phyloP scores from a whole-genome alignment of 2,797 vertebrate species.

The Etheostoma nigrum region DNA sequence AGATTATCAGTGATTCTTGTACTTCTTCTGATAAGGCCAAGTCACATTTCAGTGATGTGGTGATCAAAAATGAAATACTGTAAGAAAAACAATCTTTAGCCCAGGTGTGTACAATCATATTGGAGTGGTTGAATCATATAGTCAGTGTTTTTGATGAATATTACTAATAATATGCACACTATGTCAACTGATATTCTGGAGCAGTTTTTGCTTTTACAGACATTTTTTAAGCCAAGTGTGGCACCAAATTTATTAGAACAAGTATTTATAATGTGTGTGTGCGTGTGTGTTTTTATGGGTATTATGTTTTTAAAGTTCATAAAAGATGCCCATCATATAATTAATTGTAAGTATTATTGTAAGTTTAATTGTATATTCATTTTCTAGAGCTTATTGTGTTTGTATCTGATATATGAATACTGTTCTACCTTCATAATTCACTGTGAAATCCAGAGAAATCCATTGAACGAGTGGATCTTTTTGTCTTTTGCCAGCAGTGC shows the following conservation, averaged over 20 bases:
- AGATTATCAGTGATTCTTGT: conserved; percentile 42
- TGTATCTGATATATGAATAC: conserved; percentile 71
- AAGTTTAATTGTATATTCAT: conserved; percentile 80
- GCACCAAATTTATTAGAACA: conserved; percentile 79
- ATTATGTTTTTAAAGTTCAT: conserved; percentile 66
- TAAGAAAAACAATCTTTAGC: conserved; percentile 41
- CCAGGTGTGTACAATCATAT: conserved; percentile 68
- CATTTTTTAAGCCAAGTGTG: conserved; percentile 73
- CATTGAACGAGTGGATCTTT: conserved; percentile 54
- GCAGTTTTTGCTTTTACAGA: conserved; percentile 62
- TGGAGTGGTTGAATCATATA: conserved; percentile 63
- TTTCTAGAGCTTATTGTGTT: conserved; percentile 71
- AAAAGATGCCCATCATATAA: conserved; percentile 74
- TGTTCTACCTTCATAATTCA: conserved; percentile 76
- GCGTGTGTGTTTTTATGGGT: conserved; percentile 66
- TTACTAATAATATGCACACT: conserved; percentile 70
- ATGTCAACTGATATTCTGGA: conserved; percentile 65
- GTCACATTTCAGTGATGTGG: conserved; percentile 69
- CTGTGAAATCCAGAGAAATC: conserved; percentile 79
- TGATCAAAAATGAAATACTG: conserved; percentile 41
- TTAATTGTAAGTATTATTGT: conserved; percentile 83
- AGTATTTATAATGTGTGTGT: conserved; percentile 78
- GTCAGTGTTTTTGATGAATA: conserved; percentile 74
- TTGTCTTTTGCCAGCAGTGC: conserved; percentile 59
- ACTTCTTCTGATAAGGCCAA: conserved; percentile 49